These are phyloP conservation scores for Leptopilina syphax DNA, from an alignment of 2,888 invertebrate genomes.

Conservation along the genomic window DNA sequence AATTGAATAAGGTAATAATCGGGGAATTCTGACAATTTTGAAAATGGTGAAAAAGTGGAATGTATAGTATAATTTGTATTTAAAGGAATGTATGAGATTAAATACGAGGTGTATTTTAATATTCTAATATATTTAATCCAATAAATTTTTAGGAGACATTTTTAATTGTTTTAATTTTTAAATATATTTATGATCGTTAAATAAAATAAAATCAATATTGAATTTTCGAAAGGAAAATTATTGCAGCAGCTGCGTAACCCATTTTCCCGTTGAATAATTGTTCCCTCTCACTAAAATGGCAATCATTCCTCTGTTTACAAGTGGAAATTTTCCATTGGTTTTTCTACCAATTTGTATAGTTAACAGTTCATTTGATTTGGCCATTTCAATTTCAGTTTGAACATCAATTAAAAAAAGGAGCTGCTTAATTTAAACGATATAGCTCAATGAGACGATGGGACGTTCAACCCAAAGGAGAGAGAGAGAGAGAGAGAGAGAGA, in stretches of 20 bases:
- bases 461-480: no score
- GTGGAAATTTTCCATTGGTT: constrained; percentile 12
- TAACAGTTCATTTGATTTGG: constrained; percentile 21
- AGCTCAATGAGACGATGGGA: background rate
- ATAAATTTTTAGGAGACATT: no score
- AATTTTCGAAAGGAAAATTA: constrained; percentile 5
- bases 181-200: background rate
- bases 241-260: constrained; percentile 20
- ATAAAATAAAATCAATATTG: constrained; percentile 16
- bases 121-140: no score
- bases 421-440: constrained; percentile 17
- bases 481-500: no score
- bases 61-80: no score
- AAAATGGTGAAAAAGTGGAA: no score
- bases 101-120: no score
- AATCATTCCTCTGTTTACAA: constrained; percentile 36
- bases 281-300: background rate
- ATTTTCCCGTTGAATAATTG: background rate
- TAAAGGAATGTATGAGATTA: no score
- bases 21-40: no score
- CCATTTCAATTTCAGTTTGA: constrained; percentile 20
- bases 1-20: no score
- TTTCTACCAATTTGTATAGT: constrained; percentile 13
- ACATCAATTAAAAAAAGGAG: constrained; percentile 31
- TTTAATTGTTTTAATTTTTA: no score